phyloP scores from a whole-genome alignment of 2,113 vertebrate genomes.

The Centropristis striata region DNA sequence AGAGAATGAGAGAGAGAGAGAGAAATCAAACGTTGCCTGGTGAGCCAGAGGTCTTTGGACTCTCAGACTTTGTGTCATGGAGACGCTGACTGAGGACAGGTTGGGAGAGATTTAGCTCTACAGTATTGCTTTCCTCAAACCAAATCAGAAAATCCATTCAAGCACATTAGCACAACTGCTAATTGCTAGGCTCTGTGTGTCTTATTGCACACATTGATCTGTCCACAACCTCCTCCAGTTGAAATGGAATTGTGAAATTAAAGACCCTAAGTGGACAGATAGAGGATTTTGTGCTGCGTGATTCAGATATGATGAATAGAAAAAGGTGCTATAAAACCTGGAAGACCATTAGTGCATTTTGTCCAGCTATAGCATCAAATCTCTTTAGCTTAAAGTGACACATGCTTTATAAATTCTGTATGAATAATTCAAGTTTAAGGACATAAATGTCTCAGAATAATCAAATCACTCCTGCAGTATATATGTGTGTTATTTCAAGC shows the following conservation, averaged over 20 bases:
- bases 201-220: conserved; percentile 83
- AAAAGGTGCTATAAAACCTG: not conserved
- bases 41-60: not conserved
- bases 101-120: conserved; percentile 66
- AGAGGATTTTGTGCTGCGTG: conserved; percentile 19
- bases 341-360: not conserved
- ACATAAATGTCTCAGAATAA: not conserved
- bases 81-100: conserved; percentile 79
- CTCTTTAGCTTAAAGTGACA: not conserved
- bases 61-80: conserved; percentile 51
- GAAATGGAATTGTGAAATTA: conserved; percentile 81
- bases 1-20: not conserved
- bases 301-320: conserved; percentile 24
- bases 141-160: conserved; percentile 80
- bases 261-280: conserved; percentile 58
- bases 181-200: conserved; percentile 80
- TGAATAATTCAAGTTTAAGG: conserved; percentile 20
- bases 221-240: conserved; percentile 66
- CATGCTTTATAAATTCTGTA: not conserved
- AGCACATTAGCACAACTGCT: conserved; percentile 80
- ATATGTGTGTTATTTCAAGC: conserved; percentile 8
- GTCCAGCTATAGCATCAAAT: not conserved
- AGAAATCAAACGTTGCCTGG: not conserved
- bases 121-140: conserved; percentile 74
- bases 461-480: not conserved